Conservation (phyloP, 2,888 invertebrate genomes). For the Drosophila paracracens region DNA sequence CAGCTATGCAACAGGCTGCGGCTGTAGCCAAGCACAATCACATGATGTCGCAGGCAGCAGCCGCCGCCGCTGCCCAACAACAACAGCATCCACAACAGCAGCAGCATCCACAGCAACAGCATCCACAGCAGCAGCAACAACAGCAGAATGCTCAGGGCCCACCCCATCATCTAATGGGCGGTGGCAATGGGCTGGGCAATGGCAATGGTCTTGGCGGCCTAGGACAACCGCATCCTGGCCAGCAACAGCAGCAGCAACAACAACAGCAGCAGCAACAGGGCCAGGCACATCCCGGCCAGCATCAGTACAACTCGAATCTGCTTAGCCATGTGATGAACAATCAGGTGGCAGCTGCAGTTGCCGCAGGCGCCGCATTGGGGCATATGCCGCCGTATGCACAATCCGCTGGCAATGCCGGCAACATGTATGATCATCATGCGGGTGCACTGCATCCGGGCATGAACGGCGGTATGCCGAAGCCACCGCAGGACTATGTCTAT, state of each 20-base stretch:
- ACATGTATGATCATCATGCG: slow-evolving; percentile 84
- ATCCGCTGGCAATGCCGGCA: slow-evolving; percentile 75
- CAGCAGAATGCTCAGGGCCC: slow-evolving; percentile 85
- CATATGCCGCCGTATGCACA: slow-evolving; percentile 83
- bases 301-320: slow-evolving; percentile 84
- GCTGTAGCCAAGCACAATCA: slow-evolving; percentile 83
- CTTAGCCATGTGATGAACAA: slow-evolving; percentile 84
- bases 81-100: slow-evolving; percentile 86
- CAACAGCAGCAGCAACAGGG: slow-evolving; percentile 54
- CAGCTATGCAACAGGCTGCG: slow-evolving; percentile 83
- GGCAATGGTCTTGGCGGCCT: slow-evolving; percentile 86
- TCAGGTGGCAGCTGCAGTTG: slow-evolving; percentile 79
- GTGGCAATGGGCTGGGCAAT: slow-evolving; percentile 83
- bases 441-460: slow-evolving; percentile 81
- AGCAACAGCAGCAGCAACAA: slow-evolving; percentile 84
- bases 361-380: slow-evolving; percentile 79
- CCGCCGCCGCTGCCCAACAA: slow-evolving; percentile 83
- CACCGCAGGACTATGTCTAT: slow-evolving; percentile 83
- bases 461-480: slow-evolving; percentile 82
- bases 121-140: slow-evolving; percentile 86
- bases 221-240: slow-evolving; percentile 86
- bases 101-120: slow-evolving; percentile 85
- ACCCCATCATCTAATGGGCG: slow-evolving; percentile 85
- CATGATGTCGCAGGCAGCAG: slow-evolving; percentile 83
- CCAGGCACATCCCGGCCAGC: slow-evolving; percentile 64